Conservation (phyloP, 2,888 invertebrate species). For the Agapostemon virescens region DNA sequence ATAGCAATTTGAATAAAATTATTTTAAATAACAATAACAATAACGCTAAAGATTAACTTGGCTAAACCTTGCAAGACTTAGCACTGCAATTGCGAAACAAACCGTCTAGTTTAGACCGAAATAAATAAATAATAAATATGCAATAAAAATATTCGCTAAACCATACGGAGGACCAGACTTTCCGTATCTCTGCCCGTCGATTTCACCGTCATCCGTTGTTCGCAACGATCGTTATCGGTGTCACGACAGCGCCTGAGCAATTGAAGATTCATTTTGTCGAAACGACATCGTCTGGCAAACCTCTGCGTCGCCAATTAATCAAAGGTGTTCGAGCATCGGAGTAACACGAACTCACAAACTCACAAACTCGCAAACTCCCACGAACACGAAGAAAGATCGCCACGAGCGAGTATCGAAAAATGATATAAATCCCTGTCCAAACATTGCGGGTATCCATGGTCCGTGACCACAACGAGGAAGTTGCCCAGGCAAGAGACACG, state of each 20-base stretch:
- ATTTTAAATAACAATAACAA: too few species aligned
- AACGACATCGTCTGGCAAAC: not conserved
- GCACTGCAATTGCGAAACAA: too few species aligned
- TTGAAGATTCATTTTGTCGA: not conserved
- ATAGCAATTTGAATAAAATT: too few species aligned
- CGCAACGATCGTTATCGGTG: not conserved
- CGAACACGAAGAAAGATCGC: not conserved
- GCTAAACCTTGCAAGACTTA: too few species aligned
- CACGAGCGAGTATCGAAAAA: not conserved
- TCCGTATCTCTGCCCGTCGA: too few species aligned
- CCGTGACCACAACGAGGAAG: slow-evolving; percentile 62
- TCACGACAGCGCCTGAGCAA: not conserved
- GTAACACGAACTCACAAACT: not conserved
- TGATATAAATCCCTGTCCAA: slow-evolving; percentile 22
- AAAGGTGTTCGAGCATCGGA: not conserved
- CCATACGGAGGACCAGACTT: not conserved
- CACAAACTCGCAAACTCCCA: not conserved
- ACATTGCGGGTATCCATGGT: slow-evolving; percentile 32
- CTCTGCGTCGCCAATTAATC: not conserved
- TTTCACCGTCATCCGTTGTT: not conserved
- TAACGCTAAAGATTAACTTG: too few species aligned
- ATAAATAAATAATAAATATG: too few species aligned
- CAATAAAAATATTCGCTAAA: not conserved
- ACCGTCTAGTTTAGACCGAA: too few species aligned
- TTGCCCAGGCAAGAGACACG: slow-evolving; percentile 43